These are phyloP conservation scores for Blennius ocellaris DNA, from an alignment of 2,113 vertebrate species.

Conservation along the genomic window DNA sequence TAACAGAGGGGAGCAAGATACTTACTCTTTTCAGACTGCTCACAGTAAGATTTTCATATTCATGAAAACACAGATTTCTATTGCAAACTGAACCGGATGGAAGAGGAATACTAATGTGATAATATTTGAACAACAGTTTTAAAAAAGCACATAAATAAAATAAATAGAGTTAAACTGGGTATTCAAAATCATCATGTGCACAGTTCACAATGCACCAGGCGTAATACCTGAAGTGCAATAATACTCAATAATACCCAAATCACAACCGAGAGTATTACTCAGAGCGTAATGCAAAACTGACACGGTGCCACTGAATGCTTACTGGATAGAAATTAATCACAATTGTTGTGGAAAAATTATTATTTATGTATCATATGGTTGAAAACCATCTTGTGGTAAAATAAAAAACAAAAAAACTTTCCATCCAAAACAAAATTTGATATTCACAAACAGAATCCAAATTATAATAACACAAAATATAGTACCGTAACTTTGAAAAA, in stretches of 20 bases:
- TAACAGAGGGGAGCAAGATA: slow-evolving; percentile 47
- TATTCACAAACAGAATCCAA: too few species aligned
- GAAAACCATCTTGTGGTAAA: background rate
- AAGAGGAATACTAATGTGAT: slow-evolving; percentile 33
- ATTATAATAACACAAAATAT: too few species aligned
- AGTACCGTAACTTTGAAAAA: too few species aligned
- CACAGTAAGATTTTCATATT: slow-evolving; percentile 14
- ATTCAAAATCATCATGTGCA: slow-evolving; percentile 1
- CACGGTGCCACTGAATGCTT: background rate
- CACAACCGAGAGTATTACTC: background rate
- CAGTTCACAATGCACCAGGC: slow-evolving; percentile 1
- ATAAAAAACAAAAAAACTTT: background rate
- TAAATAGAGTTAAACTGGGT: slow-evolving; percentile 6
- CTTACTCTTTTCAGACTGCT: slow-evolving; percentile 36
- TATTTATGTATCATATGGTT: background rate
- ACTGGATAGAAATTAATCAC: background rate
- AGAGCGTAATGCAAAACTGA: background rate
- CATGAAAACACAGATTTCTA: slow-evolving; percentile 22
- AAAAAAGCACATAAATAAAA: too few species aligned
- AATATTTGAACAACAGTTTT: background rate
- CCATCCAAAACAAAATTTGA: too few species aligned
- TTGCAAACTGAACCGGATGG: background rate
- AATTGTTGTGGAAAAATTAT: background rate
- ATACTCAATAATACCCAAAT: background rate
- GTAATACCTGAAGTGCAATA: background rate